phyloP scores from a whole-genome alignment of 2,888 invertebrate species.

The Sphaerophoria rueppellii region DNA sequence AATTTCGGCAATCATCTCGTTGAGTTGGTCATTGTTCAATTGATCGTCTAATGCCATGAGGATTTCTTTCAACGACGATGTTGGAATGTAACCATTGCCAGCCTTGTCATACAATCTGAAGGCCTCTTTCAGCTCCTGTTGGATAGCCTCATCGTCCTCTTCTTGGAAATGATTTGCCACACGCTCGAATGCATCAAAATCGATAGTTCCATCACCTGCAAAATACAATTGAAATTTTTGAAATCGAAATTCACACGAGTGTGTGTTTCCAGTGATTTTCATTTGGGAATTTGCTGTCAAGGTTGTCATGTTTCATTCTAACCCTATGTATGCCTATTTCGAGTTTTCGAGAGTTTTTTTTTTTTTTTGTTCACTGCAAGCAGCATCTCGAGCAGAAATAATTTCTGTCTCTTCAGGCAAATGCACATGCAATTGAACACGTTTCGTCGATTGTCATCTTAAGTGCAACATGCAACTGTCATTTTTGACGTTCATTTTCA shows the following conservation, averaged over 20 bases:
- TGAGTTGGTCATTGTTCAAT: slow-evolving; percentile 95
- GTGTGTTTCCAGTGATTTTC: slow-evolving; percentile 7
- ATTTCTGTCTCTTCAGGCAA: neutral
- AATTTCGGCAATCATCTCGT: slow-evolving; percentile 98
- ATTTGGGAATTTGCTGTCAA: slow-evolving; percentile 35
- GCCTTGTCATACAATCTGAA: slow-evolving; percentile 99
- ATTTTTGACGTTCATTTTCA: slow-evolving; percentile 24
- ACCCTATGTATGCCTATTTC: slow-evolving; percentile 12
- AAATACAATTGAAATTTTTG: slow-evolving; percentile 16
- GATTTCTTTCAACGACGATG: slow-evolving; percentile 95
- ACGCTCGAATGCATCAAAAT: slow-evolving; percentile 69
- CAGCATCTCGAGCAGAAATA: neutral
- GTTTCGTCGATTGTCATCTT: slow-evolving; percentile 41
- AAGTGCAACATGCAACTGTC: slow-evolving; percentile 37
- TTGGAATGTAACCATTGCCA: slow-evolving; percentile 97
- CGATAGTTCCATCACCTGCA: slow-evolving; percentile 70
- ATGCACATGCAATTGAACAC: slow-evolving; percentile 52
- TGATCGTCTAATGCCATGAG: slow-evolving; percentile 97
- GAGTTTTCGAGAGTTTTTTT: neutral
- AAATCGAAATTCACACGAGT: slow-evolving; percentile 12
- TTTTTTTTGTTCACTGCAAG: too few species aligned
- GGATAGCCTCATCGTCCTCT: slow-evolving; percentile 98
- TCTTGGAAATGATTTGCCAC: slow-evolving; percentile 82
- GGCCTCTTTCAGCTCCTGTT: slow-evolving; percentile 98
- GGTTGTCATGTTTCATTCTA: slow-evolving; percentile 17